Conservation (phyloP, 2,113 vertebrate species). For the Herpetotheres cachinnans region DNA sequence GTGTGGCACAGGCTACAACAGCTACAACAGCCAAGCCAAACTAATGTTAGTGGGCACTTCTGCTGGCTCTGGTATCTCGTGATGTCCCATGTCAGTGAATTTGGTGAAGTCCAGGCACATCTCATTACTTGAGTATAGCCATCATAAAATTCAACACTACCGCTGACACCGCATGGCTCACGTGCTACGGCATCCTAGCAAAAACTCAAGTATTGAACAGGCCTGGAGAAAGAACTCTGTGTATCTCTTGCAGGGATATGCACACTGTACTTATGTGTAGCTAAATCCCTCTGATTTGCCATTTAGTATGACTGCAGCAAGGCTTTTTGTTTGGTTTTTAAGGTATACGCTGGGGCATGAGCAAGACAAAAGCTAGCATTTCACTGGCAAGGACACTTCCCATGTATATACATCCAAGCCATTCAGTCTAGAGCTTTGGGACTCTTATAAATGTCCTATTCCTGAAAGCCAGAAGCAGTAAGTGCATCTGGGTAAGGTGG, state of each 20-base stretch:
- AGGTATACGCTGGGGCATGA: too few relatives aligned
- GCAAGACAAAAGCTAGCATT: neutral
- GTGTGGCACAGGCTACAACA: neutral
- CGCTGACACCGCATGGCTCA: neutral
- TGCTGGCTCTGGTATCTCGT: fast-evolving
- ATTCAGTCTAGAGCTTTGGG: neutral
- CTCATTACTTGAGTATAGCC: neutral
- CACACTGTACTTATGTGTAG: fast-evolving
- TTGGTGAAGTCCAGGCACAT: neutral
- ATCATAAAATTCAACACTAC: neutral
- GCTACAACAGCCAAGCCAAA: neutral
- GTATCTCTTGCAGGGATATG: neutral
- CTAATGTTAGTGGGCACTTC: neutral
- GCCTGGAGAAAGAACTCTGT: neutral
- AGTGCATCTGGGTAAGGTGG: neutral
- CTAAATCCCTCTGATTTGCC: neutral
- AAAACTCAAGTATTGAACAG: neutral
- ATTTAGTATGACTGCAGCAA: neutral
- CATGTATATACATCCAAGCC: neutral
- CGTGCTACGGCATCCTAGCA: neutral
- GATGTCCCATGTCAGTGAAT: neutral
- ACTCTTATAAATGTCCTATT: neutral
- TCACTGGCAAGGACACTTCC: neutral
- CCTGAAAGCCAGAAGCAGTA: neutral
- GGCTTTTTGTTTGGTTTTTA: neutral